These are phyloP conservation scores for Parascotia fuliginaria DNA, from an alignment of 2,888 invertebrate species.

Conservation along the genomic window DNA sequence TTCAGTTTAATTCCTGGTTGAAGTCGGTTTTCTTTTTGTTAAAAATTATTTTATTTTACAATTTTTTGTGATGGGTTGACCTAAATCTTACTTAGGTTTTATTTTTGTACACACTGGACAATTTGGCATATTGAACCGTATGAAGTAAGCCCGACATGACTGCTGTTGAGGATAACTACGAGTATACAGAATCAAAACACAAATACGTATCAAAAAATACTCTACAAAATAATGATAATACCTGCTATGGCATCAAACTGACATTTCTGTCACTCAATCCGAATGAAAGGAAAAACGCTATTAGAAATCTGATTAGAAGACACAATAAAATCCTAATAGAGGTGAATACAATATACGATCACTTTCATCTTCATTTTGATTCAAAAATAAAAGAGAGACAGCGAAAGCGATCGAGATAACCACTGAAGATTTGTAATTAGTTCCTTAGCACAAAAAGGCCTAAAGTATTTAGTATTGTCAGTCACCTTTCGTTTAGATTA, in stretches of 20 bases:
- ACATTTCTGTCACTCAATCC: neutral
- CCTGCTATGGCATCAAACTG: neutral
- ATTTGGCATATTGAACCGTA: too few species aligned
- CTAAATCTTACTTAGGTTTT: too few species aligned
- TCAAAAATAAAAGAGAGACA: slow-evolving; percentile 30
- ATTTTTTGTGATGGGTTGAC: too few species aligned
- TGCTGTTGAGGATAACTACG: too few species aligned
- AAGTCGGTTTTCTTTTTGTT: too few species aligned
- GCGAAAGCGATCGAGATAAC: slow-evolving; percentile 47
- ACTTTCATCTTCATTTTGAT: slow-evolving; percentile 45
- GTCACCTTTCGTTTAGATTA: slow-evolving; percentile 26
- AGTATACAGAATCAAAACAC: too few species aligned
- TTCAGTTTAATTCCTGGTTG: too few species aligned
- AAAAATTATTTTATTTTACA: too few species aligned
- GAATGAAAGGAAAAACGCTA: slow-evolving; percentile 20
- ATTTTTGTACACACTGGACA: too few species aligned
- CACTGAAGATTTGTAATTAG: slow-evolving; percentile 42
- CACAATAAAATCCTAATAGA: slow-evolving; percentile 42
- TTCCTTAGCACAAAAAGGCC: slow-evolving; percentile 36
- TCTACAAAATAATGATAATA: neutral
- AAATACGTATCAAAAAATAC: too few species aligned
- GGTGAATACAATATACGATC: slow-evolving; percentile 29
- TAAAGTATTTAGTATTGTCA: slow-evolving; percentile 31
- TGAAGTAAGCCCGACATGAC: too few species aligned
- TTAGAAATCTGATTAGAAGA: slow-evolving; percentile 34